Percentiles rank a stretch among this genome's conserved stretches.
These are phyloP conservation scores for Anguilla megastoma DNA, from an alignment of 2,797 vertebrate species.

Conservation along the genomic window DNA sequence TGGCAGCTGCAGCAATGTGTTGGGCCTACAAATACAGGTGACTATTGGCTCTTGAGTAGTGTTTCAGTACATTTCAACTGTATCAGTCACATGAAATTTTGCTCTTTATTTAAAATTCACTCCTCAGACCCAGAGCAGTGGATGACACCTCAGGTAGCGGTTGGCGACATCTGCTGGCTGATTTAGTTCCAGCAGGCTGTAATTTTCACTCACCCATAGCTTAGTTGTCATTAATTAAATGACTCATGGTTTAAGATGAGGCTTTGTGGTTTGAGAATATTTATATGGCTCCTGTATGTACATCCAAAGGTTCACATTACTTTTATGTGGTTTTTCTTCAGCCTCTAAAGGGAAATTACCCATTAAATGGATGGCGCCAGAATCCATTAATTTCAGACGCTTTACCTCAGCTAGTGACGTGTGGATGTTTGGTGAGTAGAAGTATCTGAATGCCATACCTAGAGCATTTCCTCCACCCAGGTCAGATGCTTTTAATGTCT, in stretches of 20 bases:
- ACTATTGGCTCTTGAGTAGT: background rate
- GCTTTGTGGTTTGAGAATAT: background rate
- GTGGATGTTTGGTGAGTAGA: constrained; percentile 96
- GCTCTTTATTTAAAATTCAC: background rate
- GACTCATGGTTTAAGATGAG: background rate
- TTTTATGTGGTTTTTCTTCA: constrained; percentile 52
- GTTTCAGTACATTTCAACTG: background rate
- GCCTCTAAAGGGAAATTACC: constrained; percentile 98
- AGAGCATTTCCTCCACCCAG: background rate
- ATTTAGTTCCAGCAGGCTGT: background rate
- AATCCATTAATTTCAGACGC: constrained; percentile 97
- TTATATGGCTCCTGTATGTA: background rate
- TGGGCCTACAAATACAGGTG: background rate
- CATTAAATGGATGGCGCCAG: constrained; percentile 99
- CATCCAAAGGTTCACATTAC: background rate
- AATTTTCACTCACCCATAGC: background rate
- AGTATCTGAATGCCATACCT: background rate
- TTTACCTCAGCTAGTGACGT: constrained; percentile 99
- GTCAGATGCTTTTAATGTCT: background rate
- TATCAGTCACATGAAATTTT: background rate
- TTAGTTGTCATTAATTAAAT: background rate
- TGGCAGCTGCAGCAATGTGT: background rate
- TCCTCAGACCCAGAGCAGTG: background rate
- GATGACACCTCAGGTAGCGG: background rate
- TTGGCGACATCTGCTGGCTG: constrained; percentile 9